Conservation (phyloP, 37 sponge, comb jelly and placozoan genomes). For the Sycon ciliatum region DNA sequence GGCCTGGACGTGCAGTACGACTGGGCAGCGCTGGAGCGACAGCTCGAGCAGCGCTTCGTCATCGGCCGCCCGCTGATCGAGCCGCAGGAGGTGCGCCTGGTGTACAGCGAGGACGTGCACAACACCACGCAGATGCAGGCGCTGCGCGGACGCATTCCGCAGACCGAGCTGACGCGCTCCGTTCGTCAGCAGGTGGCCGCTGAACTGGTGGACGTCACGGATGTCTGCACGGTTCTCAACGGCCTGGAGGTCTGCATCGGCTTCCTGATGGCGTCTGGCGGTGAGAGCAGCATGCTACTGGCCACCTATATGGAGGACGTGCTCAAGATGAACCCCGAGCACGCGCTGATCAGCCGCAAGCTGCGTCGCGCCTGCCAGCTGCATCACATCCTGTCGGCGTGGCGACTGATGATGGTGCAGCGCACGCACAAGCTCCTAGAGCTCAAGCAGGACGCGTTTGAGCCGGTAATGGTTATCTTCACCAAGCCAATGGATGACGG, state of each 20-base stretch:
- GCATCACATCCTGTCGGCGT: not conserved
- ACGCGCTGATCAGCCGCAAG: not conserved
- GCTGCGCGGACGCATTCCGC: too few relatives aligned
- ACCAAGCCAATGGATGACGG: not conserved
- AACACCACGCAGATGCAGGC: too few relatives aligned
- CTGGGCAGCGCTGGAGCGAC: slow-evolving; percentile 51
- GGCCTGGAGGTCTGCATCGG: not conserved
- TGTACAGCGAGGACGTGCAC: too few relatives aligned
- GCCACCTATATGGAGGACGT: not conserved
- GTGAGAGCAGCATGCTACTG: not conserved
- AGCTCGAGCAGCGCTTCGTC: slow-evolving; percentile 51
- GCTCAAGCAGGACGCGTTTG: too few relatives aligned
- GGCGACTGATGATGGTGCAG: not conserved
- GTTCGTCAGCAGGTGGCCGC: not conserved
- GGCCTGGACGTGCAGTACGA: slow-evolving; percentile 49
- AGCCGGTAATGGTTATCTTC: not conserved
- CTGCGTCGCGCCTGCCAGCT: not conserved
- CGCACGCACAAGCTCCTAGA: not conserved
- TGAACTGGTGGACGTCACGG: not conserved
- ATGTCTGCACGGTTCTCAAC: not conserved
- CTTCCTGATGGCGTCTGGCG: not conserved
- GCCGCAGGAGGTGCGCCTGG: not conserved
- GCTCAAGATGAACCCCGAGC: not conserved
- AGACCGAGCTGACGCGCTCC: too few relatives aligned
- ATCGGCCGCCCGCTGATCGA: slow-evolving; percentile 51